Base-by-base conservation (phyloP, 2,888 invertebrate species). In the Brachypalpus laphriformis region DNA sequence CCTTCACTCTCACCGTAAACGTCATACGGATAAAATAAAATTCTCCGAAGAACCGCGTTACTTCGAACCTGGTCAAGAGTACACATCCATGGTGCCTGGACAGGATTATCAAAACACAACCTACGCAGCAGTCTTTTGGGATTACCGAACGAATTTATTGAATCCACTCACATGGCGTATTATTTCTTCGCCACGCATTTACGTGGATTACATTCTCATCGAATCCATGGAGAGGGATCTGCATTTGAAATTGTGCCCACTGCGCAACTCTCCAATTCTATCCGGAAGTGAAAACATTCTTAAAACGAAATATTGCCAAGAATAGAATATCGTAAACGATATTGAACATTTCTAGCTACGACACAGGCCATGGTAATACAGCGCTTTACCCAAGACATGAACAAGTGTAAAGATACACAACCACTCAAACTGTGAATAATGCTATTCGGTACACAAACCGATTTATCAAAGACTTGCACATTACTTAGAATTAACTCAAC, bases 121-220 rank as follows among this genome's bases (percentile, higher is more conserved):
- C 76, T 94, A 94, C 0, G 94, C 95, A 0, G 94, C 95, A 87
- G 94, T 97, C 1, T 94, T 95, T 88, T 97, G 96, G 96, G 95
- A 95, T 88, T 97, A 96, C 88, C 94, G 95, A 88, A 95, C 95
- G 2, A 96, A 95, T 85, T 91, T 96, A 20, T 94, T 97, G 88
- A 97, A 97, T 91, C 96, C 97, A 0, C 93, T 97, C 87, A 97
- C 97, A 0, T 97, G 97, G 97, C 93, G 97, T 75, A 91, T 97
- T 40, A 91, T 97, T 7, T 94, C 95, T 72, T 94, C 94, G 4
- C 96, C 97, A 0, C 94, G 95, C 86, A 94, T 97, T 70, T 96
- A 95, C 89, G 92, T 97, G 57, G 95, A 95, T 75, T 94, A 94
- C 83, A 92, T 97, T 45, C 94, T 94, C 56, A 92, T 97, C 40